Base-by-base conservation (phyloP, 2,888 invertebrate species). In the Caenorhabditis sp. region DNA sequence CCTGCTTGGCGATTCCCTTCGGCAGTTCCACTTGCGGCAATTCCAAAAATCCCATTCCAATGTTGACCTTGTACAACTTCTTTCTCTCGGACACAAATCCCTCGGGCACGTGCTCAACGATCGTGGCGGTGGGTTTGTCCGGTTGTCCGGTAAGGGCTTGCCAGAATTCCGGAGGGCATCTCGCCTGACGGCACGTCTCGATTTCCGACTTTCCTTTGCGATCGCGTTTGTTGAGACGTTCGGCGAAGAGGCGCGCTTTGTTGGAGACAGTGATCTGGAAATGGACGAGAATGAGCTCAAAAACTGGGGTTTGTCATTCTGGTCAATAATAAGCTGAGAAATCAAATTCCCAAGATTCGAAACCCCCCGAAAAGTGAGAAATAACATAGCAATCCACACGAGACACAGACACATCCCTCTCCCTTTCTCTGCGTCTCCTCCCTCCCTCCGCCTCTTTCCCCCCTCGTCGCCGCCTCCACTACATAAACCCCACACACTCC, bases 21-120 rank as follows among this genome's bases (percentile, higher is more conserved):
- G 87, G 87, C 58, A 90, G 73, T 74, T 91, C 90, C 19, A 93
- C 96, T 94, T 99, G 99, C 3, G 98, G 98, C 90, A 99, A 94
- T 93, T 99, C 99, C 89, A 99, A 93, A 93, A 98, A 99, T 0
- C 99, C 99, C 96, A 97, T 98, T 61, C 99, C 98, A 16, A 99
- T 94, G 91, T 97, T 96, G 73, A 99, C 97, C 93, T 82, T 83
- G 59, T 92, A 91, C 14, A 91, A 74, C 26, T 87, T 85, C 49
- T 87, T 89, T 35, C 89, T 61, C 72, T 89, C 89, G 0, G 91
- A 87, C 14, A 85, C 86, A 47, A 89, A 89, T 64, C 89, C 85
- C 44, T 85, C 86, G 12, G 90, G 89, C 0, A 96, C 95, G 92
- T 96, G 95, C 92, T 96, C 92, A 4, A 91, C 89, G 12, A 92